Percentiles rank a stretch among this genome's conserved stretches.
Conservation (phyloP, 2,797 vertebrate species). For the Morelia viridis region DNA sequence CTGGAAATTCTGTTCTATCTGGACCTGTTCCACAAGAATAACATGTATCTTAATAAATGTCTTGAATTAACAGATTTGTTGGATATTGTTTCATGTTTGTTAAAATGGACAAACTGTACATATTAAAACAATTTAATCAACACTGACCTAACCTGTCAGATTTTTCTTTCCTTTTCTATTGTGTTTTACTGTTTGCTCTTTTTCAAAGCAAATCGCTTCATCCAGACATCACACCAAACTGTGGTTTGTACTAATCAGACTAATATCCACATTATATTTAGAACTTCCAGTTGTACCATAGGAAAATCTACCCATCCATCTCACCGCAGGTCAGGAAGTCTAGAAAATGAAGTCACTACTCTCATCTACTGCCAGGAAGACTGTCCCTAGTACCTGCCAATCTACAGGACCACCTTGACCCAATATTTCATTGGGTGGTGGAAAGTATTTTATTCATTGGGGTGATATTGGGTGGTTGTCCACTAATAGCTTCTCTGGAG, state of each 20-base stretch:
- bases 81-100: background rate
- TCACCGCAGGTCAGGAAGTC: too few species aligned
- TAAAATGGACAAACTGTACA: background rate
- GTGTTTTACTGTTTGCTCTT: background rate
- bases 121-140: background rate
- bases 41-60: constrained; percentile 8
- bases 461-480: too few species aligned
- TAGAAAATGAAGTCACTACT: too few species aligned
- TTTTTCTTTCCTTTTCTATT: background rate
- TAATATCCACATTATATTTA: background rate
- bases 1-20: background rate
- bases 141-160: background rate
- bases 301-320: background rate
- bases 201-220: background rate
- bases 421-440: too few species aligned
- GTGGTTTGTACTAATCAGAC: background rate
- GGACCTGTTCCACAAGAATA: background rate
- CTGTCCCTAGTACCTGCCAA: too few species aligned
- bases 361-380: too few species aligned
- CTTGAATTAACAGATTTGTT: background rate
- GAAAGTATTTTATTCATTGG: too few species aligned
- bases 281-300: background rate
- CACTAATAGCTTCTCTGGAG: too few species aligned
- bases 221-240: background rate
- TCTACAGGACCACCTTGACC: too few species aligned